These are phyloP conservation scores for Seira sanloemensis DNA, from an alignment of 2,888 invertebrate genomes.

Conservation along the genomic window DNA sequence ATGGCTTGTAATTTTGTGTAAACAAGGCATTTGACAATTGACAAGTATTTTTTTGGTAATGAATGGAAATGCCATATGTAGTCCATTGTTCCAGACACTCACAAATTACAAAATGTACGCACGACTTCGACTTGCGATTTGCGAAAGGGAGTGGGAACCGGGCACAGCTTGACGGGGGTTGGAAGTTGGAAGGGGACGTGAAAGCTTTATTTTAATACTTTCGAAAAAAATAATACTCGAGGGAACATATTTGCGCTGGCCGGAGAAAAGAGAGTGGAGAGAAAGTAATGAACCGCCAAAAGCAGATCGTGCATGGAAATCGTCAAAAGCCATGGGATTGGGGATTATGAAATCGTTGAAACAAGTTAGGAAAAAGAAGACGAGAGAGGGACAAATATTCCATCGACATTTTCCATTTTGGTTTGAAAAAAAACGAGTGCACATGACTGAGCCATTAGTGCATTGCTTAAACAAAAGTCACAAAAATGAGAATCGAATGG, in stretches of 20 bases:
- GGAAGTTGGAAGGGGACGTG: too few species aligned
- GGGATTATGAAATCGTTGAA: background rate
- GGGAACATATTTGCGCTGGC: too few species aligned
- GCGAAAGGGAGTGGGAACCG: too few species aligned
- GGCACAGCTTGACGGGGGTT: too few species aligned
- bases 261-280: background rate
- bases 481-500: too few species aligned
- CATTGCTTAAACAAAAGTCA: too few species aligned
- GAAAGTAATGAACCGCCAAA: slow-evolving; percentile 11
- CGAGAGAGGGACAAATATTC: background rate
- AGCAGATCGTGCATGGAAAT: slow-evolving; percentile 3
- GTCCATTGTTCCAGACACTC: background rate
- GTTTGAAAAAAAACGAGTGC: too few species aligned
- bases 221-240: too few species aligned
- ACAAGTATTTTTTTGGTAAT: too few species aligned
- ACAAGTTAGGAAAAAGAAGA: background rate
- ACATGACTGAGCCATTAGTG: background rate
- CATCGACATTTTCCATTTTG: slow-evolving; percentile 12
- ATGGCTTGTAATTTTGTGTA: too few species aligned
- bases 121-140: background rate
- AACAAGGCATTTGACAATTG: too few species aligned
- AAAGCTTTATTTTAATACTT: too few species aligned
- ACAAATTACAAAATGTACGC: background rate
- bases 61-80: background rate
- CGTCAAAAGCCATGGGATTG: background rate